Evolutionary conservation across 2,888 invertebrate genomes (phyloP).

Genomic region (Platypus cylindrus): DNA sequence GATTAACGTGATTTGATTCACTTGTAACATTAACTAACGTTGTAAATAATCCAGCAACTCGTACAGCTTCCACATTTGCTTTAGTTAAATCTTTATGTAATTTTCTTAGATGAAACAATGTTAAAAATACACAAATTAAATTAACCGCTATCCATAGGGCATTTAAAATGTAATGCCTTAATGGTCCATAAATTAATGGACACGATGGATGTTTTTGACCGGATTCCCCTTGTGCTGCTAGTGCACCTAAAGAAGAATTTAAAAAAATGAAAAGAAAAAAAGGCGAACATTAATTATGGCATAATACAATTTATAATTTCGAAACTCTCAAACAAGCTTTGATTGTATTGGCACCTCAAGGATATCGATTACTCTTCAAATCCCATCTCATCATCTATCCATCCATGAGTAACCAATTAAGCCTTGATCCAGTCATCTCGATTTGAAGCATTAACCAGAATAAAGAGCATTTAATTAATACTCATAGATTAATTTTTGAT

Average conservation of each 20-base stretch:
- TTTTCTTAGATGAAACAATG: conserved; percentile 70
- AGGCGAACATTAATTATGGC: no score
- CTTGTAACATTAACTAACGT: conserved; percentile 73
- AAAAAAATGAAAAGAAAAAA: no score
- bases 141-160: conserved; percentile 83
- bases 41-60: conserved; percentile 70
- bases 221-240: conserved; percentile 67
- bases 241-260: conserved; percentile 50
- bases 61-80: conserved; percentile 72
- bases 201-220: conserved; percentile 71
- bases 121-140: conserved; percentile 71
- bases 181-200: conserved; percentile 75
- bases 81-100: conserved; percentile 71
- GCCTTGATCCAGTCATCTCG: no score
- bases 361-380: no score
- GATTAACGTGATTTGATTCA: conserved; percentile 21
- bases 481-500: no score
- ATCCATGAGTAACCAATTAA: no score
- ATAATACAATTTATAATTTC: no score
- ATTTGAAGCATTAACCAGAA: no score
- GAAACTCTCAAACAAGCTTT: no score
- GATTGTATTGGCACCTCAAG: no score
- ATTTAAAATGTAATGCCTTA: conserved; percentile 81
- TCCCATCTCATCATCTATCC: no score
- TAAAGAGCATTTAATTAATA: no score